Base-by-base conservation (phyloP, 2,797 vertebrate species). In the Coilia nasus region DNA sequence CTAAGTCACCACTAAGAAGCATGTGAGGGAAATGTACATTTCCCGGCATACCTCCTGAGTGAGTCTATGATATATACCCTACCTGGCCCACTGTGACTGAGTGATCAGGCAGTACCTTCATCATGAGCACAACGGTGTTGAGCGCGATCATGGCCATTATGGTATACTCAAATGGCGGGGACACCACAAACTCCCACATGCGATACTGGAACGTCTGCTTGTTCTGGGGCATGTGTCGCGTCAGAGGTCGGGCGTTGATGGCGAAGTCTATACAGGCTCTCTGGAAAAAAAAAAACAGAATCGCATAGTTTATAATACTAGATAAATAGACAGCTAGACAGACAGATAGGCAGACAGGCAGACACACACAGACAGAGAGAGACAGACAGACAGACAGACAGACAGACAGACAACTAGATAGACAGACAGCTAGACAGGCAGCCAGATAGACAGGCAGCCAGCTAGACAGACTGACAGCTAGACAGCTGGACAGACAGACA, bases 171-270 rank as follows among this genome's bases (percentile, higher is more conserved):
- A 99, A 99, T 0, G 98, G 97, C 0, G 98, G 98, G 0, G 97
- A 99, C 90, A 99, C 98, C 94, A 99, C 98, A 88, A 99, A 99
- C 94, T 99, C 97, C 98, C 98, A 99, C 98, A 99, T 98, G 81
- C 96, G 95, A 91, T 99, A 99, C 91, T 99, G 98, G 89, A 98
- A 98, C 86, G 97, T 98, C 89, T 97, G 97, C 88, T 97, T 98
- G 95, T 99, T 98, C 93, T 97, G 96, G 0, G 98, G 98, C 98
- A 99, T 99, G 93, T 99, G 97, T 2, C 98, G 96, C 0, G 98
- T 99, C 91, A 99, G 95, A 0, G 98, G 98, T 50, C 94, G 97
- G 91, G 98, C 97, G 0, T 98, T 99, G 93, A 99, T 98, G 91
- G 98, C 97, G 1, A 99, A 99, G 92, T 99, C 97, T 85, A 99